These are phyloP conservation scores for Mesorhabditis belari DNA, from an alignment of 2,888 invertebrate species.

Conservation along the genomic window DNA sequence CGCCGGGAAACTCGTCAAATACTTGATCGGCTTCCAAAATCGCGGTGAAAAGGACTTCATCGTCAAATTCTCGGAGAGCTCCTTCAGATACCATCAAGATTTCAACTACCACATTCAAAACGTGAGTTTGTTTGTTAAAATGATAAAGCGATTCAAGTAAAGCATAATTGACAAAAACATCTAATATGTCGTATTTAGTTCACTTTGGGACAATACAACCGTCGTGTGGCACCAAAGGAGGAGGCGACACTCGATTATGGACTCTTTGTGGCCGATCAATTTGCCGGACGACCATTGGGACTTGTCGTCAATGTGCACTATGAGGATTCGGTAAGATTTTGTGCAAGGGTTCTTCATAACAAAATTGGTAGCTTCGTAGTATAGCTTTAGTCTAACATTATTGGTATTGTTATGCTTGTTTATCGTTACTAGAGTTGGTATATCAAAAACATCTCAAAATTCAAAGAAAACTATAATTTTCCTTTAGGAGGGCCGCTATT, in stretches of 20 bases:
- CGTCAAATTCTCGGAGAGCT: conserved; percentile 87
- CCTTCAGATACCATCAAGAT: conserved; percentile 97
- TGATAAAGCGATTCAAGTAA: background rate
- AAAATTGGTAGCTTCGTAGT: background rate
- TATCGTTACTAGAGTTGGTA: background rate
- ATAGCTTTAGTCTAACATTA: background rate
- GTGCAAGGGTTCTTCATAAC: background rate
- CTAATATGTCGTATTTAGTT: conserved; percentile 66
- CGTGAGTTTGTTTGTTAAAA: conserved; percentile 52
- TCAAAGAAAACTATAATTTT: too few relatives aligned
- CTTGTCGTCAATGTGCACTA: conserved; percentile 66
- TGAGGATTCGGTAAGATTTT: conserved; percentile 36
- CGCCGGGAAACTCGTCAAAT: conserved; percentile 84
- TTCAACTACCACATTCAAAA: conserved; percentile 97
- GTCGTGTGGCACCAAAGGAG: conserved; percentile 77
- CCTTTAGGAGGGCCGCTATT: conserved; percentile 63
- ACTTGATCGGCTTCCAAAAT: conserved; percentile 90
- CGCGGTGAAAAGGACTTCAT: conserved; percentile 83
- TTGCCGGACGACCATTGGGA: conserved; percentile 91
- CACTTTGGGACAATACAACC: conserved; percentile 78
- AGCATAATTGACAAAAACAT: too few relatives aligned
- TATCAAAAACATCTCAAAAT: too few relatives aligned
- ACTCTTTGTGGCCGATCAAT: conserved; percentile 89
- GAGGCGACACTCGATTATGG: conserved; percentile 91
- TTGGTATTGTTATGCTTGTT: background rate